Evolutionary conservation across 1,140 invertebrate genomes (phyloP).

Genomic region (Lucilia cuprina): DNA sequence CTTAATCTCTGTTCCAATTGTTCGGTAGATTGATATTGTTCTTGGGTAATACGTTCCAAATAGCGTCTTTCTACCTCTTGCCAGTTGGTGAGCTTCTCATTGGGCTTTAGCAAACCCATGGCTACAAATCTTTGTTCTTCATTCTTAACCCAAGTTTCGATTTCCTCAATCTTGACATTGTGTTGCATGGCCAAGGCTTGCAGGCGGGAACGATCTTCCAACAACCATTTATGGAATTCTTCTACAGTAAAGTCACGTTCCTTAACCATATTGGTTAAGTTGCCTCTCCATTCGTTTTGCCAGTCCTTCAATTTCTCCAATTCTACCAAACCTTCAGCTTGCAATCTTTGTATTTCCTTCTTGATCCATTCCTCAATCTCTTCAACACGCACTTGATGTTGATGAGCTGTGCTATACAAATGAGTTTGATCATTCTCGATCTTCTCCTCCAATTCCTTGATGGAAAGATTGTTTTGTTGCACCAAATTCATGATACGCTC

Average conservation of each 20-base stretch:
- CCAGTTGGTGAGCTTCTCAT: constrained; percentile 59
- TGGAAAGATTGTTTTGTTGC: constrained; percentile 54
- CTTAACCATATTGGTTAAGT: constrained; percentile 57
- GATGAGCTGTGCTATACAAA: constrained; percentile 54
- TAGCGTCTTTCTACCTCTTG: constrained; percentile 57
- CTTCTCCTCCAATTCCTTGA: constrained; percentile 53
- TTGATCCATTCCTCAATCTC: constrained; percentile 60
- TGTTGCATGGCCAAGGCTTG: constrained; percentile 57
- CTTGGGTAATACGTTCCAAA: constrained; percentile 52
- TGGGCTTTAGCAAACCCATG: constrained; percentile 58
- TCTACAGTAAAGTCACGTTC: constrained; percentile 59
- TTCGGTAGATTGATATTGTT: constrained; percentile 56
- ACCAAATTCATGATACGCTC: constrained; percentile 53
- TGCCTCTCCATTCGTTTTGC: constrained; percentile 58
- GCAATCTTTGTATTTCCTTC: constrained; percentile 52
- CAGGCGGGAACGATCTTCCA: constrained; percentile 53
- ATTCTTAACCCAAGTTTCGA: constrained; percentile 58
- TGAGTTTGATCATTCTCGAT: constrained; percentile 54
- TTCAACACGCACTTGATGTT: constrained; percentile 58
- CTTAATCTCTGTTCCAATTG: constrained; percentile 55
- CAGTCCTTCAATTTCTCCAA: constrained; percentile 57
- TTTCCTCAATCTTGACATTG: constrained; percentile 59
- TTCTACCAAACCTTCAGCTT: constrained; percentile 52
- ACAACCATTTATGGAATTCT: constrained; percentile 59
- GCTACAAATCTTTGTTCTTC: constrained; percentile 57